Evolutionary conservation across 2,113 vertebrate genomes (phyloP), one percentile per base, ranked within the genome.

Genomic region (Hippoglossus stenolepis): DNA sequence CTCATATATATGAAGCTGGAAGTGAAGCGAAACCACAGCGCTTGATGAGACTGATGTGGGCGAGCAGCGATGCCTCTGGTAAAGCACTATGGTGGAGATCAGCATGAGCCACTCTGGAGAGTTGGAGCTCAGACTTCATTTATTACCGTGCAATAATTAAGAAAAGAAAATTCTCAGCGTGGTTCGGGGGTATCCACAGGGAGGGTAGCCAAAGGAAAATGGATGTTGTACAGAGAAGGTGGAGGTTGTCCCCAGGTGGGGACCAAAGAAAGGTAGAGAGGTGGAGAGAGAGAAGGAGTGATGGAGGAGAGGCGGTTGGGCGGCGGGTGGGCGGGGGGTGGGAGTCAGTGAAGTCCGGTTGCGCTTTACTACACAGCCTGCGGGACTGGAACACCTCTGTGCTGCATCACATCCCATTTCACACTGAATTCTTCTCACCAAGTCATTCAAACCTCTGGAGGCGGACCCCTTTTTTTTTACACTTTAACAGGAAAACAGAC

Each of bases 131-230:
- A 68, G 53, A 81, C 82, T 83, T 84, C 56, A 86, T 89, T 89
- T 88, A 84, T 89, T 77, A 82, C 61, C 20, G 66, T 11, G 51
- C 72, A 82, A 85, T 88, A 83, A 91, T 91, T 89, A 92, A 82
- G 79, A 82, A 54, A 63, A 71, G 65, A 66, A 77, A 73, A 91
- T 75, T 85, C 81, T 86, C 75, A 83, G 68, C 68, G 61, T 86
- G 73, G 47, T 43, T 82, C 61, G 61, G 77, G 77, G 63, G 45
- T 47, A 4, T 47, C 80, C 67, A 69, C 70, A 40, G 70, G 17
- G 62, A 78, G 58, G 65, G 80, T 63, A 77, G 78, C 80, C 80
- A 58, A 73, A 79, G 66, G 70, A 86, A 45, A 85, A 82, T 58
- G 35, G 43, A 60, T 67, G 38, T 60, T 68, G 65, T 58, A 76